Base-by-base conservation (phyloP, 2,888 invertebrate genomes). In the Sturmia bella region DNA sequence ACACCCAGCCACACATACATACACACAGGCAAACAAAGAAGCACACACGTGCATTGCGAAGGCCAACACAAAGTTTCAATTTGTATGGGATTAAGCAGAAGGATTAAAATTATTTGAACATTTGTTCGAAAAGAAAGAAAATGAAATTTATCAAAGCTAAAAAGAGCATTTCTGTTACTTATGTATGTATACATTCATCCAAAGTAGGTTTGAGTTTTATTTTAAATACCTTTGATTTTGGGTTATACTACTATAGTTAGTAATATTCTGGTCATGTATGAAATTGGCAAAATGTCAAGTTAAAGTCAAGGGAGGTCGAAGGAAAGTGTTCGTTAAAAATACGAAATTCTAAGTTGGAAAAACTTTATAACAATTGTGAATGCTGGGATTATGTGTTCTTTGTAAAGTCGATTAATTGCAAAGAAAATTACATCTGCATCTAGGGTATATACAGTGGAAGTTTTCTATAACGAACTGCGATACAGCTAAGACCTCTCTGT, bases 21-120 rank as follows among this genome's bases (percentile, higher is more conserved):
- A 27, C 3, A 6, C 27, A 27, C 27, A 27, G 27, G 9, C 32
- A 6, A 7, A 7, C 32, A 32, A 3, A 32, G 1, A 32, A 1
- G 32, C 32, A 7, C 32, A 32, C 7, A 32, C 6, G 7, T 5
- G 12, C 24, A 24, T 48, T 57, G 17, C 45, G 24, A 45, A 21
- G 17, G 27, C 15, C 45, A 21, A 24, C 12, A 12, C 52, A 76
- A 68, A 68, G 43, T 32, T 68, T 59, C 75, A 76, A 69, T 76
- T 69, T 76, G 76, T 63, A 69, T 61, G 63, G 69, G 76, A 43
- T 76, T 76, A 37, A 39, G 24, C n/a, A 52, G 69, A 69, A 48
- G 76, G 76, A 69, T 76, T 76, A 76, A 69, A 76, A 69, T 21
- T 45, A 69, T 61, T 66, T 57, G n/a, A 41, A 75, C 27, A 50